Percentiles rank a stretch among this genome's conserved stretches.
Conservation (phyloP, 2,888 invertebrate genomes). For the Galerucella pusilla region DNA sequence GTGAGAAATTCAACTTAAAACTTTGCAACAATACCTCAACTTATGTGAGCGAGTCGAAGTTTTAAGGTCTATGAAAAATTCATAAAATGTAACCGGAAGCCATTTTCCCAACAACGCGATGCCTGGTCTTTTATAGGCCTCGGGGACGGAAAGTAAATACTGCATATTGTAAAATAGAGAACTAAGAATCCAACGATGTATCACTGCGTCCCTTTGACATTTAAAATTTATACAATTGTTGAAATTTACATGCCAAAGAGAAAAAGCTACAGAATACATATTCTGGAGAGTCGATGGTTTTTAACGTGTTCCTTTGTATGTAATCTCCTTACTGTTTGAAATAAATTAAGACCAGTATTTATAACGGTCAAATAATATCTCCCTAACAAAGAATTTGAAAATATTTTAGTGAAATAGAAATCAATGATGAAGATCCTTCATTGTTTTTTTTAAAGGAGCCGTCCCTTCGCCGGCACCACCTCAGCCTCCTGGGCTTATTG, state of each 20-base stretch:
- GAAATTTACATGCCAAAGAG: neutral
- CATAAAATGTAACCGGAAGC: constrained; percentile 10
- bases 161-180: constrained; percentile 1
- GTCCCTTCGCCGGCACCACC: too few species aligned
- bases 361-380: too few species aligned
- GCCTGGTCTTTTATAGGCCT: constrained; percentile 9
- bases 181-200: constrained; percentile 6
- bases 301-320: neutral
- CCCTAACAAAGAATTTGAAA: too few species aligned
- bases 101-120: constrained; percentile 3
- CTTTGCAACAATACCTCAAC: neutral
- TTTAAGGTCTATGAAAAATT: constrained; percentile 4
- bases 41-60: neutral
- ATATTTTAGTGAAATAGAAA: too few species aligned
- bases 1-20: neutral
- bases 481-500: too few species aligned
- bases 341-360: too few species aligned
- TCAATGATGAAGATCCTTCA: too few species aligned
- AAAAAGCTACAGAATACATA: neutral
- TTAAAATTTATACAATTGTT: constrained; percentile 3
- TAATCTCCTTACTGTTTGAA: neutral
- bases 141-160: constrained; percentile 6
- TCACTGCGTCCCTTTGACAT: constrained; percentile 5
- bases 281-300: neutral
- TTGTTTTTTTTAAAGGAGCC: too few species aligned